Evolutionary conservation across 2,113 vertebrate species (phyloP).

Genomic region (Malurus melanocephalus): DNA sequence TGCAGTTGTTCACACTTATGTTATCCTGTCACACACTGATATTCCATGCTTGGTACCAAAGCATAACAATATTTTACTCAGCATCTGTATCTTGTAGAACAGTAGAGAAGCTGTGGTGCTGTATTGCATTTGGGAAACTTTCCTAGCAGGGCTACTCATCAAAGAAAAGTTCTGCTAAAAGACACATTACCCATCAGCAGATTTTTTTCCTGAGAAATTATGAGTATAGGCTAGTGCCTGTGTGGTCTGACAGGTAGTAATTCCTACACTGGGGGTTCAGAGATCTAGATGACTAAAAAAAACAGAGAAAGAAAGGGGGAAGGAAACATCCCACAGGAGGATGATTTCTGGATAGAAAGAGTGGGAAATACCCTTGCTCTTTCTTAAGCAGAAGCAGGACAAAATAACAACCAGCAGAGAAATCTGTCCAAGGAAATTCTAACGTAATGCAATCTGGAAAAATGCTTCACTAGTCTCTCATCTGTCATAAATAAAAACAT

Average conservation of each 20-base stretch:
- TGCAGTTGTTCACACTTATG: not conserved
- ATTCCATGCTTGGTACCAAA: not conserved
- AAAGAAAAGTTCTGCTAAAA: not conserved
- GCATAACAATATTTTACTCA: not conserved
- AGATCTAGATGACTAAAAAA: not conserved
- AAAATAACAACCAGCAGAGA: not conserved
- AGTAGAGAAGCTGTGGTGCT: not conserved
- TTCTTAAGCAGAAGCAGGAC: not conserved
- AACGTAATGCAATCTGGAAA: not conserved
- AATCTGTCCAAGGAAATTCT: not conserved
- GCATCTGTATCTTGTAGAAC: not conserved
- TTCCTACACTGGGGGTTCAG: not conserved
- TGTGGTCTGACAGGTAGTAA: not conserved
- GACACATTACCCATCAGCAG: not conserved
- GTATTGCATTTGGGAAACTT: not conserved
- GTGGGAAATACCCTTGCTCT: not conserved
- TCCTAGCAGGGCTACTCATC: not conserved
- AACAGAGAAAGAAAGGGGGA: not conserved
- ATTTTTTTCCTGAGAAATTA: not conserved
- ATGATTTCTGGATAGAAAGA: not conserved
- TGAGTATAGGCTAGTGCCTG: not conserved
- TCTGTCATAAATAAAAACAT: not conserved
- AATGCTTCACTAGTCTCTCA: not conserved
- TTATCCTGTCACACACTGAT: not conserved
- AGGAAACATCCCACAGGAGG: not conserved